A percentile compares a stretch with the other conserved stretches of the same genome.
Evolutionary conservation across 2,113 vertebrate genomes (phyloP).

Genomic region (Urocynchramus pylzowi): DNA sequence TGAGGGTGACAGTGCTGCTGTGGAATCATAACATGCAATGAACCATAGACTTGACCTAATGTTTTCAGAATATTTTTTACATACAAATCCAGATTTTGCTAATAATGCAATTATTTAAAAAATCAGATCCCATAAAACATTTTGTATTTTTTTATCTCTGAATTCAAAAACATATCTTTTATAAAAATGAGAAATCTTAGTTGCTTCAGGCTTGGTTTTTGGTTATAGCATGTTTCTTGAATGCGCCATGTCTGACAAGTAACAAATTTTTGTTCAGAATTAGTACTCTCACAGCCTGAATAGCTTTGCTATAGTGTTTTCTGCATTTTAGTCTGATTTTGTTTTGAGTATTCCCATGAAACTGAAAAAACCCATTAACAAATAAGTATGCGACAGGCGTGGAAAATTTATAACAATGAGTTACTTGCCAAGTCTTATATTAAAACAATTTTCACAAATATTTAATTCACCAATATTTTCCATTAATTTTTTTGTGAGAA

Average conservation of each 20-base stretch:
- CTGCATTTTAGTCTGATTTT: not conserved
- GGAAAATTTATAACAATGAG: not conserved
- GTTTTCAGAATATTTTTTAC: not conserved
- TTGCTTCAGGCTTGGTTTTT: not conserved
- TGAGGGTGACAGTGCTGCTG: not conserved
- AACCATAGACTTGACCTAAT: not conserved
- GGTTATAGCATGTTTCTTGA: not conserved
- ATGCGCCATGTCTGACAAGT: not conserved
- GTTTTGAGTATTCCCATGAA: not conserved
- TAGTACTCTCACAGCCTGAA: not conserved
- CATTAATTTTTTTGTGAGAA: not conserved
- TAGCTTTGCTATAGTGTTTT: not conserved
- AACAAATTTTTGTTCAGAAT: not conserved
- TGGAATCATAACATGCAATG: not conserved
- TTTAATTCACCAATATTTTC: not conserved
- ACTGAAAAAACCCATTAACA: not conserved
- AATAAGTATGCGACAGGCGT: accelerated
- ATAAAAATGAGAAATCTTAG: not conserved
- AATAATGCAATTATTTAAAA: not conserved
- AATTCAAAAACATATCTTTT: not conserved
- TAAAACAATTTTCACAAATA: not conserved
- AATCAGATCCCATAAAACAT: not conserved
- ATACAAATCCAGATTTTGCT: not conserved
- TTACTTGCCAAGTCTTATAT: not conserved
- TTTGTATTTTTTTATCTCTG: not conserved